These are phyloP conservation scores for Caenorhabditis wallacei DNA, from an alignment of 2,888 invertebrate species.

Conservation along the genomic window DNA sequence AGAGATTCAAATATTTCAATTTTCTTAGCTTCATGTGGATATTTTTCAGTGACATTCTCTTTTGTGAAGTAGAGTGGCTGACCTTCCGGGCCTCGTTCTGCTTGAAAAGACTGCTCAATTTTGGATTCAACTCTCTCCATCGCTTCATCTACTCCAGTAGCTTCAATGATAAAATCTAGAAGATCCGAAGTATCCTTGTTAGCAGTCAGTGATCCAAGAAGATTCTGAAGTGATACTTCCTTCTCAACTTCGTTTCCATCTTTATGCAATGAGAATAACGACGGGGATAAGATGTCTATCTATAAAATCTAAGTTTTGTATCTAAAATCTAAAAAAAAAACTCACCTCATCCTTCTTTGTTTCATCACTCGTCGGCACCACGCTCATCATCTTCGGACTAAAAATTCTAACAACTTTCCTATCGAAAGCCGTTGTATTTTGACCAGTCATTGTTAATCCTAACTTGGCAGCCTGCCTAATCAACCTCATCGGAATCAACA, in stretches of 20 bases:
- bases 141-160: slow-evolving; percentile 60
- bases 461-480: slow-evolving; percentile 67
- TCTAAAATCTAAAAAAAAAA: not conserved
- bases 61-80: slow-evolving; percentile 77
- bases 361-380: slow-evolving; percentile 39
- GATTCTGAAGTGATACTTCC: slow-evolving; percentile 25
- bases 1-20: slow-evolving; percentile 75
- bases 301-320: not conserved
- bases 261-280: slow-evolving; percentile 47
- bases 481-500: slow-evolving; percentile 60
- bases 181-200: slow-evolving; percentile 48
- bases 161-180: slow-evolving; percentile 58
- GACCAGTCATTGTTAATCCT: slow-evolving; percentile 58
- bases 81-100: slow-evolving; percentile 57
- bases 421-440: slow-evolving; percentile 76
- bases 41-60: slow-evolving; percentile 72
- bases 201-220: slow-evolving; percentile 31
- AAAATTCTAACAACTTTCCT: slow-evolving; percentile 61
- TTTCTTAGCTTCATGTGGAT: slow-evolving; percentile 69
- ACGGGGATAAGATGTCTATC: slow-evolving; percentile 62
- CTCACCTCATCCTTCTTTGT: slow-evolving; percentile 41
- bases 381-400: slow-evolving; percentile 63
- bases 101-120: slow-evolving; percentile 48
- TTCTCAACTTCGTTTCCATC: slow-evolving; percentile 33
- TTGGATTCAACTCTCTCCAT: slow-evolving; percentile 52